Evolutionary conservation across 2,797 vertebrate genomes (phyloP), one percentile per base, ranked within the genome.

Genomic region (Pelodytes ibericus): DNA sequence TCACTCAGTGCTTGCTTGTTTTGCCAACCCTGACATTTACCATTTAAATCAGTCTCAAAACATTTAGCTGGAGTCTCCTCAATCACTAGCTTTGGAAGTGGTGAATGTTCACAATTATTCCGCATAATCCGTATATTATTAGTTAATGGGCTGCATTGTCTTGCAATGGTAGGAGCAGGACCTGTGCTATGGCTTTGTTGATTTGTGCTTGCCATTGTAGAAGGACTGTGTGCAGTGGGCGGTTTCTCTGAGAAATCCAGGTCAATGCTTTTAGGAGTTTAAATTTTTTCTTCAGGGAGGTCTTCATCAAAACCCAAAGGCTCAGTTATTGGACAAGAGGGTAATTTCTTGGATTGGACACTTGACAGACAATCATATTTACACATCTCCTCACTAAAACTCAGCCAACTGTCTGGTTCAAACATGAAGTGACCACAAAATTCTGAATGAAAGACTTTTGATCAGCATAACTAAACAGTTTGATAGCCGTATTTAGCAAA

Each of bases 401-500:
- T 53, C n/a, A 22, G 49, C 49, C 49, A 53, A 20, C 24, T 5
- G n/a, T 53, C 24, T 8, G n/a, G 49, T 6, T 53, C 49, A 53
- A 6, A 53, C 11, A 2, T 22, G 49, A 20, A 22, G 49, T 3
- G 6, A 24, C 22, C n/a, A 53, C 20, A 22, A 22, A 22, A 53
- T 22, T 53, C 49, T 9, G 49, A 8, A 53, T n/a, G 11, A 53
- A 53, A 47, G 18, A 47, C 2, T 20, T 53, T 24, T 53, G 49
- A 47, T 66, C 63, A 10, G 31, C 30, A 20, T 41, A 74, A 59
- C 62, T 56, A 8, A 64, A 66, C 7, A 74, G 51, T 4, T 74
- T 62, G 59, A 74, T 41, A 5, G 72, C 61, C 2, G 72, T 65
- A 33, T 74, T 65, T 25, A 74, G 25, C 2, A 74, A 20, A 4